These are phyloP conservation scores for Agrochola lychnidis DNA, from an alignment of 2,888 invertebrate genomes.

Conservation along the genomic window DNA sequence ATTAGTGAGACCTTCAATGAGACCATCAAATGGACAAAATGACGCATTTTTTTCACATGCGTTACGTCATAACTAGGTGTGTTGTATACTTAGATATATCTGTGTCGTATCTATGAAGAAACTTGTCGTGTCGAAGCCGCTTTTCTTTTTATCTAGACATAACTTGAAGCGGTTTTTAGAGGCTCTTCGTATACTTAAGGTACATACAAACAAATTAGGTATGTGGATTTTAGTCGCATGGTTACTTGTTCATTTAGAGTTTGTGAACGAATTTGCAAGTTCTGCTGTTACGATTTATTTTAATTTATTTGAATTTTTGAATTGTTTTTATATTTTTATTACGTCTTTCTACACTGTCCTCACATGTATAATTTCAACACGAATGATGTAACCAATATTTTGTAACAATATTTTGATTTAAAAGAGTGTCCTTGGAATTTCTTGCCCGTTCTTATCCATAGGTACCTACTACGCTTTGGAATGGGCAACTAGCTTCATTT, in stretches of 20 bases:
- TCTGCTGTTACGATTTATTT: too few species aligned
- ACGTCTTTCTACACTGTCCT: too few species aligned
- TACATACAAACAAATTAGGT: constrained; percentile 15
- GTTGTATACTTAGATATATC: background rate
- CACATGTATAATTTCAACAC: too few species aligned
- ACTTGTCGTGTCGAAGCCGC: background rate
- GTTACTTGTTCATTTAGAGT: background rate
- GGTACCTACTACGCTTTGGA: too few species aligned
- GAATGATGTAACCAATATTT: too few species aligned
- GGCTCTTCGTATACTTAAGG: background rate
- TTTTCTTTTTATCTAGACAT: constrained; percentile 16
- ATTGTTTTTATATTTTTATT: too few species aligned
- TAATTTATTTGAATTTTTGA: too few species aligned
- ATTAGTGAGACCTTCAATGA: constrained; percentile 39
- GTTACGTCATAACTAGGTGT: constrained; percentile 39
- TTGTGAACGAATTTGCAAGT: background rate
- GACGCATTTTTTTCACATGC: constrained; percentile 20
- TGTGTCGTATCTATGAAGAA: constrained; percentile 25
- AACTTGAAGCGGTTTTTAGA: constrained; percentile 6
- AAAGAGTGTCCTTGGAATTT: too few species aligned
- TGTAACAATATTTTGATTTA: too few species aligned
- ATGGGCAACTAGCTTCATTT: too few species aligned
- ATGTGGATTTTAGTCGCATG: background rate
- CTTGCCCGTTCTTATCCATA: too few species aligned
- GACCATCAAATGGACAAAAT: constrained; percentile 19